Percentiles rank a stretch among this genome's conserved stretches.
phyloP scores from a whole-genome alignment of 2,888 invertebrate species.

The Xanthostigma xanthostigma region DNA sequence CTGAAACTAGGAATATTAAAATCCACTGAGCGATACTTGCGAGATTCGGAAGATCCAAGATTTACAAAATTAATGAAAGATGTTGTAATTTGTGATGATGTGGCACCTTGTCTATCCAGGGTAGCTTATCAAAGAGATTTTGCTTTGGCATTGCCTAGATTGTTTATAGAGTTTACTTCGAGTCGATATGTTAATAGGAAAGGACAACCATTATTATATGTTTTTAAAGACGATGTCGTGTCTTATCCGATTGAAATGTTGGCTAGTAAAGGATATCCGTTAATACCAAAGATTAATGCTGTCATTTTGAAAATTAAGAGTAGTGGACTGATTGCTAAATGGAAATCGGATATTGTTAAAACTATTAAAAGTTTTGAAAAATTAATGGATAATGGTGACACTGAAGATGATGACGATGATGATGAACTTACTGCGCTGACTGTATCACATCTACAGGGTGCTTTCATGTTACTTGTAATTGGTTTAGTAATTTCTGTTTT shows the following conservation, averaged over 20 bases:
- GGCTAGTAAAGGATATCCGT: conserved; percentile 23
- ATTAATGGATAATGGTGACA: not conserved
- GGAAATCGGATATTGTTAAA: conserved; percentile 15
- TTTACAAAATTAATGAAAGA: conserved; percentile 6
- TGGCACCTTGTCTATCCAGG: conserved; percentile 15
- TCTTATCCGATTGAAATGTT: conserved; percentile 22
- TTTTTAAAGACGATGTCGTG: conserved; percentile 18
- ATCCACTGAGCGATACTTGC: conserved; percentile 14
- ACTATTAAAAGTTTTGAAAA: conserved; percentile 1
- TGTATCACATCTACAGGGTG: no score
- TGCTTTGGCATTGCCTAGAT: conserved; percentile 18
- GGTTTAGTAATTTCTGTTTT: no score
- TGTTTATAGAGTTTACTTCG: conserved; percentile 18
- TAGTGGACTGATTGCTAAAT: conserved; percentile 19
- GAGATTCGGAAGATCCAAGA: conserved; percentile 7
- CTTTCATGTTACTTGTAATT: no score
- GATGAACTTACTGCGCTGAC: not conserved
- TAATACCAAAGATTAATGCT: conserved; percentile 17
- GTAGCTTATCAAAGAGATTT: conserved; percentile 15
- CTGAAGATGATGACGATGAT: not conserved
- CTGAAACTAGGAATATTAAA: conserved; percentile 16
- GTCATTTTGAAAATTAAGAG: conserved; percentile 19
- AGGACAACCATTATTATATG: conserved; percentile 15
- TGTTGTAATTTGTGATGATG: conserved; percentile 13
- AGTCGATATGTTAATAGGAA: conserved; percentile 16